A percentile compares a stretch with the other conserved stretches of the same genome.
phyloP scores from a whole-genome alignment of 2,113 vertebrate species.

The Brachyhypopomus gauderio region DNA sequence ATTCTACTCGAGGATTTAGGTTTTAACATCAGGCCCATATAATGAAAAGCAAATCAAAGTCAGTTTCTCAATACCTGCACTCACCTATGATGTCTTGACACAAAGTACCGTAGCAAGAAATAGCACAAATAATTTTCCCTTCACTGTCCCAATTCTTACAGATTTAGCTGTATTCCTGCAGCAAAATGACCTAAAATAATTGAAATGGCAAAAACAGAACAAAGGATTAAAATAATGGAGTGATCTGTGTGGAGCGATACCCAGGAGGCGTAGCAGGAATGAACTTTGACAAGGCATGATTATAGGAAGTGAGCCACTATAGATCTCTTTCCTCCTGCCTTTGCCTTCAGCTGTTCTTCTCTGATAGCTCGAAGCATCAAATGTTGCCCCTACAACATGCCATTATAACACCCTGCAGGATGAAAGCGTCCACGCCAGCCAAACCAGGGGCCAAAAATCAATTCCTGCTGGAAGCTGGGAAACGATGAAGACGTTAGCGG shows the following conservation, averaged over 20 bases:
- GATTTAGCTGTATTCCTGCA: too few relatives aligned
- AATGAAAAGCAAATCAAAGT: too few relatives aligned
- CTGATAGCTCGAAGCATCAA: neutral
- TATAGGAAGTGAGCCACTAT: neutral
- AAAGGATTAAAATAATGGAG: too few relatives aligned
- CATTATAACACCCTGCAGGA: neutral
- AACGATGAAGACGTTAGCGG: slow-evolving; percentile 72
- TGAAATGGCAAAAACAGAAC: too few relatives aligned
- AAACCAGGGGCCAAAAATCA: slow-evolving; percentile 16
- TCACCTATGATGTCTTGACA: too few relatives aligned
- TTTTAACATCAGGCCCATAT: too few relatives aligned
- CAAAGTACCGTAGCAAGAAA: too few relatives aligned
- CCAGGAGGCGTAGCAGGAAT: neutral
- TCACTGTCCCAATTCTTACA: too few relatives aligned
- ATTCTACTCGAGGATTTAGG: too few relatives aligned
- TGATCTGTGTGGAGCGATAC: neutral
- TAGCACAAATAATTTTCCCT: too few relatives aligned
- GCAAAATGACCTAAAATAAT: too few relatives aligned
- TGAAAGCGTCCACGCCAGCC: neutral
- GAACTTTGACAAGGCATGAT: slow-evolving; percentile 1
- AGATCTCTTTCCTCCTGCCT: neutral
- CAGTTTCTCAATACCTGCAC: too few relatives aligned
- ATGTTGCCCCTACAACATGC: neutral
- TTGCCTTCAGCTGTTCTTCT: neutral
- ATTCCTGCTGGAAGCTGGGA: slow-evolving; percentile 62